Evolutionary conservation across 2,113 vertebrate genomes (phyloP), one percentile per base, ranked within the genome.

Genomic region (Paracanthobrama guichenoti): DNA sequence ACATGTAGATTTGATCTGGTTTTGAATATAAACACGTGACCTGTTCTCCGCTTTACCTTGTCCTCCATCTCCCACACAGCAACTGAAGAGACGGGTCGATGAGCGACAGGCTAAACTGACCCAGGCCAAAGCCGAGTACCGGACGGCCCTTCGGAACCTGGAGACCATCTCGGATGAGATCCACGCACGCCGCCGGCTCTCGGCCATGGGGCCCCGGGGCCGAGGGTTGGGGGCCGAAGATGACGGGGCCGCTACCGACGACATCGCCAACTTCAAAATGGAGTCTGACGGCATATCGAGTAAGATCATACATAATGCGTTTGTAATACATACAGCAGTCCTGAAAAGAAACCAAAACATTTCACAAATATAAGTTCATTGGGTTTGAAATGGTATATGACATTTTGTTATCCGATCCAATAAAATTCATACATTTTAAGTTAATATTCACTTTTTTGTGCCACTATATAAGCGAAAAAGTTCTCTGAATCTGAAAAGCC

Each of bases 91-190:
- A 48, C 95, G 92, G 0, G 98, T 99, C 84, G 97, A 99, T 3
- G 96, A 99, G 67, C 93, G 95, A 46, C 97, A 99, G 92, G 92
- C 95, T 86, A 98, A 97, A 79, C 93, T 99, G 79, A 92, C 94
- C 39, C 90, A 94, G 66, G 96, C 97, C 0, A 99, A 99, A 59
- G 95, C 95, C 0, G 96, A 98, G 88, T 99, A 99, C 85, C 96
- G 97, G 85, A 91, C 95, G 0, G 97, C 98, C 0, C 90, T 99
- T 62, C 95, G 95, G 86, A 98, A 96, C 87, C 93, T 99, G 75
- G 98, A 99, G 91, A 95, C 94, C 94, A 99, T 99, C 90, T 99
- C 98, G 0, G 97, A 99, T 2, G 98, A 99, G 95, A 99, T 99
- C 85, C 98, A 99, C 0, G 96, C 97, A 81, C 95, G 96, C 73